Percentiles rank a stretch among this genome's conserved stretches.
Conservation (phyloP, 1,140 invertebrate genomes). For the Sminthurinus signatus region DNA sequence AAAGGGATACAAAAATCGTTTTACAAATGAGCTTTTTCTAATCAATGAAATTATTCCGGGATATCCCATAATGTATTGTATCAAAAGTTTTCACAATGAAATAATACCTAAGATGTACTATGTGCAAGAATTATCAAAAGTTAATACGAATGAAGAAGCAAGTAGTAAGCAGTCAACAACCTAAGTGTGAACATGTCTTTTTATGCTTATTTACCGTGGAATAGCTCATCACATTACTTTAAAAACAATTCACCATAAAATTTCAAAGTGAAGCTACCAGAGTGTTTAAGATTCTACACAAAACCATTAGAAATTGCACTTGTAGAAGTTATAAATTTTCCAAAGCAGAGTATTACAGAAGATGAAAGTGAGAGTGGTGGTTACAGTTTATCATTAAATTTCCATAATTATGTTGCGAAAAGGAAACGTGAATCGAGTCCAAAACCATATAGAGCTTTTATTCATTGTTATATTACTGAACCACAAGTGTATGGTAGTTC, state of each 20-base stretch:
- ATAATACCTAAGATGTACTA: slow-evolving; percentile 11
- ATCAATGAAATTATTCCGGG: not conserved
- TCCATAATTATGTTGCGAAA: too few relatives aligned
- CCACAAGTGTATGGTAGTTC: slow-evolving; percentile 2
- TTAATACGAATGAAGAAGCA: not conserved
- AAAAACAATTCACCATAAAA: too few relatives aligned
- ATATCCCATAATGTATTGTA: slow-evolving; percentile 18
- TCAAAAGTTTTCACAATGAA: slow-evolving; percentile 8
- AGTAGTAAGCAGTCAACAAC: not conserved
- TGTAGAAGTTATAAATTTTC: too few relatives aligned
- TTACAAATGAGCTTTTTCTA: slow-evolving; percentile 11
- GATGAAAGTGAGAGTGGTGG: too few relatives aligned
- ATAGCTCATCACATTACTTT: not conserved
- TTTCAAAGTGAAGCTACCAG: too few relatives aligned
- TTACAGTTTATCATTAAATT: too few relatives aligned
- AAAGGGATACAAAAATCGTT: slow-evolving; percentile 19
- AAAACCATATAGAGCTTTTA: not conserved
- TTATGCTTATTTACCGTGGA: not conserved
- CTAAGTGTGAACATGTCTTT: slow-evolving; percentile 2
- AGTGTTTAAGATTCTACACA: too few relatives aligned
- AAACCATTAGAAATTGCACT: too few relatives aligned
- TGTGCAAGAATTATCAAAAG: slow-evolving; percentile 8
- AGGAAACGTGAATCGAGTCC: too few relatives aligned
- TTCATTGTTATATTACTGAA: not conserved
- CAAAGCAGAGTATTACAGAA: too few relatives aligned